A percentile compares a stretch with the other conserved stretches of the same genome.
Evolutionary conservation across 2,113 vertebrate genomes (phyloP).

Genomic region (Neomonachus schauinslandi): DNA sequence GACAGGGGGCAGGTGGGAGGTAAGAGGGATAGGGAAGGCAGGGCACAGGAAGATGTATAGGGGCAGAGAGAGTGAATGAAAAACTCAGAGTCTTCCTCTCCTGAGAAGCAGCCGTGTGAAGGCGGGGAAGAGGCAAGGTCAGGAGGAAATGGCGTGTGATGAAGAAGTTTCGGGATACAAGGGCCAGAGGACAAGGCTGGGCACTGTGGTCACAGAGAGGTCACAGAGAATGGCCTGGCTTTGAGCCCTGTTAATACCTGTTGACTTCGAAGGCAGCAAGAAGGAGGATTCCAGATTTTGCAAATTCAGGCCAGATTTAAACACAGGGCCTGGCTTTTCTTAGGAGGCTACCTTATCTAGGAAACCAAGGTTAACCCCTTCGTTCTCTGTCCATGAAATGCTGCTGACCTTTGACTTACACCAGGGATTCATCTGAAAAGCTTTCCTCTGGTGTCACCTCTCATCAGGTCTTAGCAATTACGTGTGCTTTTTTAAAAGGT

Average conservation of each 20-base stretch:
- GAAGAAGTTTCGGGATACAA: background rate
- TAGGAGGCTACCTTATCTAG: background rate
- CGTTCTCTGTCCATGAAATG: background rate
- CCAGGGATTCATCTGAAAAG: background rate
- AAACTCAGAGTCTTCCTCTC: background rate
- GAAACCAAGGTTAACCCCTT: background rate
- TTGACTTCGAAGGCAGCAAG: background rate
- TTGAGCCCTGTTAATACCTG: background rate
- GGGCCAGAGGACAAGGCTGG: background rate
- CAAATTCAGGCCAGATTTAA: background rate
- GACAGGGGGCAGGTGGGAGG: fast-evolving
- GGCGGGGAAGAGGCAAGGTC: background rate
- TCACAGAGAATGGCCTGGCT: background rate
- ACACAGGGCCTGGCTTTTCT: background rate
- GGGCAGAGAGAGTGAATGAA: background rate
- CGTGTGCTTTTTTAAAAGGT: background rate
- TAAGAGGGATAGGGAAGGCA: fast-evolving
- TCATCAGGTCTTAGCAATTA: background rate
- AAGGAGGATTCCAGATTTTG: background rate
- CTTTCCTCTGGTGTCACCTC: background rate
- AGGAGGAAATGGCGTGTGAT: background rate
- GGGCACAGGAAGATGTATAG: background rate
- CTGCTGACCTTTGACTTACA: background rate
- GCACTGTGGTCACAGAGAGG: background rate
- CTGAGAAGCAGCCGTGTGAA: background rate